These are phyloP conservation scores for Orycteropus afer DNA, from an alignment of 2,113 vertebrate genomes.

Conservation along the genomic window DNA sequence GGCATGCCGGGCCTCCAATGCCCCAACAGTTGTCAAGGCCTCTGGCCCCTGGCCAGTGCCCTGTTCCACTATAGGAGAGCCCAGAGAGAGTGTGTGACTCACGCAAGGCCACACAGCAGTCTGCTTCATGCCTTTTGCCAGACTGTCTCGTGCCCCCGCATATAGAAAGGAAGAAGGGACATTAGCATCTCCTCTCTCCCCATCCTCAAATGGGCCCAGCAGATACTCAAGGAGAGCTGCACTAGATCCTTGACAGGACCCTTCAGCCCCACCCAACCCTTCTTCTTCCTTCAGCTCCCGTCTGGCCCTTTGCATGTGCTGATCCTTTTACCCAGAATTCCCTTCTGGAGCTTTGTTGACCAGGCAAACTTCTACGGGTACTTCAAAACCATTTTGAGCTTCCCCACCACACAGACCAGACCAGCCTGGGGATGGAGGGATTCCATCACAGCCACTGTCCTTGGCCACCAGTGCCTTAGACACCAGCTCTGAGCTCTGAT, in stretches of 20 bases:
- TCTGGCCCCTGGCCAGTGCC: neutral
- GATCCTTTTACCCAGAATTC: neutral
- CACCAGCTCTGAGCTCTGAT: neutral
- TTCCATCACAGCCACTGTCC: neutral
- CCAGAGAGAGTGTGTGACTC: neutral
- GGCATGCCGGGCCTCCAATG: neutral
- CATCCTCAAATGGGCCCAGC: neutral
- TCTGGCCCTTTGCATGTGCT: neutral
- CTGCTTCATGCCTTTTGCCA: neutral
- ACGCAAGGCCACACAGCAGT: neutral
- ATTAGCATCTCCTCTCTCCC: too few species aligned
- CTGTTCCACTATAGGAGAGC: neutral
- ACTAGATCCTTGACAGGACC: neutral
- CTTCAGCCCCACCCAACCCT: fast-evolving
- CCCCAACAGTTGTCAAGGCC: neutral
- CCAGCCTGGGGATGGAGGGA: neutral
- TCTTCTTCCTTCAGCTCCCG: neutral
- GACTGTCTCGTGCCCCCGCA: neutral
- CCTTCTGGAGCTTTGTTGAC: neutral
- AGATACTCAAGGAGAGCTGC: neutral
- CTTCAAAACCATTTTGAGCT: neutral
- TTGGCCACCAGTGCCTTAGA: neutral
- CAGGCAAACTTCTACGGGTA: neutral
- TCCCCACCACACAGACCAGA: neutral
- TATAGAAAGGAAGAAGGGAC: neutral